Base-by-base conservation (phyloP, 2,113 vertebrate genomes). In the Macrotus californicus region DNA sequence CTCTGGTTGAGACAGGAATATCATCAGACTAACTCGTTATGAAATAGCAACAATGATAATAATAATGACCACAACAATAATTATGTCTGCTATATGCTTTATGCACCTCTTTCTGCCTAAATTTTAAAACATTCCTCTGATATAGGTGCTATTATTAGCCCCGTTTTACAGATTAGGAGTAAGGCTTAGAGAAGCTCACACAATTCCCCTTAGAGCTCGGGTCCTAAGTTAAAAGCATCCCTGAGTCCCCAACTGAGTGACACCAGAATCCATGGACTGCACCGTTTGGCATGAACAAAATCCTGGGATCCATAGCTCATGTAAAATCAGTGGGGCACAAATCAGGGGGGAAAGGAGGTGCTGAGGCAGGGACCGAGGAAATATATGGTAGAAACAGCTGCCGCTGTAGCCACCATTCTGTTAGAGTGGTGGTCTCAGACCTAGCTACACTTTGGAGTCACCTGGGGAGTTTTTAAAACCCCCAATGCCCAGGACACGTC, bases 401-500 rank as follows among this genome's bases (percentile, higher is more conserved):
- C 6, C 1, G 13, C 59, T 7, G 1, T 2, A 26, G 15, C 46
- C 15, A 4, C 3, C n/a, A 48, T 8, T n/a, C 22, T 3, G 0
- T 2, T 14, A 26, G 7, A 48, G 31, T 48, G 12, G 12, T 13
- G 5, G 1, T 36, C 34, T 67, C 61, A 22, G 26, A 24, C 46
- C 52, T 12, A 43, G 3, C 46, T 56, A 7, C 54, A 24, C 54
- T 22, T 7, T 24, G 21, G 21, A 7, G 24, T 56, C 21, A 56
- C 54, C 75, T 26, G 6, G 50, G 3, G 9, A 76, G 73, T 31
- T 36, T 56, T 64, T 10, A 3, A 82, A n/a, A n/a, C 7, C 29
- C 29, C 66, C 3, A 24, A 3, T 31, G 4, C 16, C 81, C 69
- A 39, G 14, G 31, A 6, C 50, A 26, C 39, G 52, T 18, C 48